These are phyloP conservation scores for Argya squamiceps DNA, from an alignment of 2,797 vertebrate species.

Conservation along the genomic window DNA sequence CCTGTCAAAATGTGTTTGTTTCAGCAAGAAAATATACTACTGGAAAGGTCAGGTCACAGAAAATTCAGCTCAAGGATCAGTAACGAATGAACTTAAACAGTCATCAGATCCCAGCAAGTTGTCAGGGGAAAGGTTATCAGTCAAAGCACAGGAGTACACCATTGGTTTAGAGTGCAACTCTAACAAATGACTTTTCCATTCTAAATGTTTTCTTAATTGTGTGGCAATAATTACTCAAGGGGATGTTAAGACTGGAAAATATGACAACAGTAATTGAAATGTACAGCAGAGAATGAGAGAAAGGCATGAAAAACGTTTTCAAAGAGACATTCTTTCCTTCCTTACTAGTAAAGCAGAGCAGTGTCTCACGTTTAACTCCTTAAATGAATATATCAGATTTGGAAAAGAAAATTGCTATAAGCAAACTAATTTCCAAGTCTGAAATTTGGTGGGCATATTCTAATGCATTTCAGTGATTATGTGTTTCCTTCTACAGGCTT, in stretches of 20 bases:
- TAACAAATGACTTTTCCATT: conserved; percentile 65
- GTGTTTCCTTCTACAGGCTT: rapidly evolving
- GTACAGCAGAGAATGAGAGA: not conserved
- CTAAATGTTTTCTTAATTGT: conserved; percentile 49
- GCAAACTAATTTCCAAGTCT: not conserved
- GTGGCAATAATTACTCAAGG: conserved; percentile 11
- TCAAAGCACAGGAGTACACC: not conserved
- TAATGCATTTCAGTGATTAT: not conserved
- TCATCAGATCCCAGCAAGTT: not conserved
- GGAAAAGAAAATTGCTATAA: not conserved
- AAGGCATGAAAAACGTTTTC: conserved; percentile 4
- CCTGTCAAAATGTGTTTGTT: not conserved
- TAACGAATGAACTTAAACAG: conserved; percentile 18
- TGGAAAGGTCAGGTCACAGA: conserved; percentile 46
- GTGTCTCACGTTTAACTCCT: not conserved
- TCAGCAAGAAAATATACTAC: conserved; percentile 10
- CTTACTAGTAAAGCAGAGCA: not conserved
- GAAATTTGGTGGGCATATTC: not conserved
- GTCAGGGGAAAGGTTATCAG: conserved; percentile 55
- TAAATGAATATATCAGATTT: not conserved
- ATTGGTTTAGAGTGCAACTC: conserved; percentile 10
- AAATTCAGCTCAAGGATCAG: not conserved
- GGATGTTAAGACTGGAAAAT: conserved; percentile 53
- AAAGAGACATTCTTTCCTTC: not conserved
- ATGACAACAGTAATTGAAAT: conserved; percentile 23